Evolutionary conservation across 2,888 invertebrate genomes (phyloP).

Genomic region (Hypselothyrea guttata): DNA sequence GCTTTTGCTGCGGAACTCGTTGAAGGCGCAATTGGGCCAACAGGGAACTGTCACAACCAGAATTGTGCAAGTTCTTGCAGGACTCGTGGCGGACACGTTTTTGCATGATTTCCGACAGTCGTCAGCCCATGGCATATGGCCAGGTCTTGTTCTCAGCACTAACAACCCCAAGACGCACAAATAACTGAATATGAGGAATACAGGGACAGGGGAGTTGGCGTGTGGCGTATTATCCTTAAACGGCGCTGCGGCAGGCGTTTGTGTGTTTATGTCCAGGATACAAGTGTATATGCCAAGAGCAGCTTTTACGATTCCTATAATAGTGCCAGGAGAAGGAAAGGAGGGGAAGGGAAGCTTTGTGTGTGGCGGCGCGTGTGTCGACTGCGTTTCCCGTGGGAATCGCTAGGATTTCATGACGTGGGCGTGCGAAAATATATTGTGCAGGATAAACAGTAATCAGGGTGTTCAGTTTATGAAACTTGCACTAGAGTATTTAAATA

Average conservation of each 20-base stretch:
- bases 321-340: background rate
- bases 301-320: slow-evolving; percentile 46
- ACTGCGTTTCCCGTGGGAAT: slow-evolving; percentile 70
- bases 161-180: slow-evolving; percentile 46
- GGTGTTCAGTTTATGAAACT: slow-evolving; percentile 9
- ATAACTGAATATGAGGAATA: slow-evolving; percentile 19
- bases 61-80: slow-evolving; percentile 38
- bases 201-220: slow-evolving; percentile 44
- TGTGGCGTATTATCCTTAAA: slow-evolving; percentile 74
- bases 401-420: slow-evolving; percentile 42
- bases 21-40: slow-evolving; percentile 41
- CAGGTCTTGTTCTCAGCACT: background rate
- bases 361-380: slow-evolving; percentile 37
- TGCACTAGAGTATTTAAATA: background rate
- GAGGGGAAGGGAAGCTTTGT: slow-evolving; percentile 15
- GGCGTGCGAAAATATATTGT: slow-evolving; percentile 57
- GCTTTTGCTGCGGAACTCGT: slow-evolving; percentile 12
- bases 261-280: slow-evolving; percentile 44
- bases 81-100: slow-evolving; percentile 71
- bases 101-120: slow-evolving; percentile 62
- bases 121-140: background rate
- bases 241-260: slow-evolving; percentile 64
- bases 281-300: slow-evolving; percentile 59
- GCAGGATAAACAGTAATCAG: slow-evolving; percentile 3
- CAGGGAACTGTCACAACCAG: slow-evolving; percentile 36